Conservation (phyloP, 2,797 vertebrate species). For the Atherinosoma microstoma region DNA sequence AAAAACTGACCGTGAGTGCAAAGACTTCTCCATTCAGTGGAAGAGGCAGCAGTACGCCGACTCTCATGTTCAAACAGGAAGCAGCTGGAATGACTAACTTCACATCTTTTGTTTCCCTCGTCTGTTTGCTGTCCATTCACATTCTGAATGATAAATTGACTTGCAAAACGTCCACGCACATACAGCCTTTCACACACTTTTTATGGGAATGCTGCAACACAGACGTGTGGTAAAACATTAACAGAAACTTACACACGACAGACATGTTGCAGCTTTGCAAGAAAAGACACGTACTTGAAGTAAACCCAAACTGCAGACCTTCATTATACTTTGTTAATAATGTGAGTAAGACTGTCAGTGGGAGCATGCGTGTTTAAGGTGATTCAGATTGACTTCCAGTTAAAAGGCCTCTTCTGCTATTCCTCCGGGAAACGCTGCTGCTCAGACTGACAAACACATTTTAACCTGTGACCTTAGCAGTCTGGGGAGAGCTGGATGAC, state of each 20-base stretch:
- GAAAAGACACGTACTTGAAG: neutral
- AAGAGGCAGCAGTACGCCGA: neutral
- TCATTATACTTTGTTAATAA: neutral
- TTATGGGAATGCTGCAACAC: neutral
- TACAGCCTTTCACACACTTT: neutral
- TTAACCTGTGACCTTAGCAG: conserved; percentile 54
- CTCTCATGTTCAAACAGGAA: conserved; percentile 24
- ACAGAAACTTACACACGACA: neutral
- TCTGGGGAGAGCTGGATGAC: neutral
- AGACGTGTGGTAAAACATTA: conserved; percentile 20
- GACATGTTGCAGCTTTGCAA: neutral
- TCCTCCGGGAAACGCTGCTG: conserved; percentile 47
- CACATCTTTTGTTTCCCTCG: neutral
- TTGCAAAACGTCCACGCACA: neutral
- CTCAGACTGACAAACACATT: conserved; percentile 42
- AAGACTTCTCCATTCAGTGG: conserved; percentile 36
- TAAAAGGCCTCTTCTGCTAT: conserved; percentile 11
- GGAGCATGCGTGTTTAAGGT: conserved; percentile 5
- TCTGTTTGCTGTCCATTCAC: neutral
- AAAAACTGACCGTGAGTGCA: neutral
- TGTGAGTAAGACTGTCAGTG: neutral
- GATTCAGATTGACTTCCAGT: conserved; percentile 55
- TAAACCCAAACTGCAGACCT: neutral
- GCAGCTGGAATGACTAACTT: conserved; percentile 15
- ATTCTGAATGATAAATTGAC: neutral